Evolutionary conservation across 2,113 vertebrate species (phyloP), one percentile per base, ranked within the genome.

Genomic region (Sorex araneus): DNA sequence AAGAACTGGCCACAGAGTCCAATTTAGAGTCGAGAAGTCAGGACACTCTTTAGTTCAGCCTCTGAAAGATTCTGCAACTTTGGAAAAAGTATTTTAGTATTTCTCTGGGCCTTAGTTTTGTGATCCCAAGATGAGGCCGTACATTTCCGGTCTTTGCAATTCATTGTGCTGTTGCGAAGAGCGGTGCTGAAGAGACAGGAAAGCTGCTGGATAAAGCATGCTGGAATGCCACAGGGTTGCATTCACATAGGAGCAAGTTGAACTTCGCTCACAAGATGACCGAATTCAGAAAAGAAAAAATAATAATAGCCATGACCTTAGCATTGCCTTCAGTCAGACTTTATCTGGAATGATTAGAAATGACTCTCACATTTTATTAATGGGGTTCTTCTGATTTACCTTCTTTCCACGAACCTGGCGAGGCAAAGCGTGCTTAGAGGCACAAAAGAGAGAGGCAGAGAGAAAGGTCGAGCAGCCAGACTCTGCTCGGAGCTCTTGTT

Each of bases 1-100:
- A 60, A 87, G 43, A 94, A 76, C 54, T 47, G 84, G 45, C 27
- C 64, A 60, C 30, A 78, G 78, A 96, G 43, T 92, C 57, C 76
- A 92, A 54, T 50, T 77, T 70, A 34, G 63, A 74, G 74, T 94
- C 19, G 69, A 30, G 64, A 91, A 92, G 57, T 54, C 27, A 54
- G 69, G 45, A 57, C n/a, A 67, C 6, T 83, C 69, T 40, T 13
- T 75, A 69, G 6, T 32, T 82, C 21, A 87, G 47, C 34, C 8
- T 87, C 54, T 63, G 25, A 69, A 64, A 87, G 47, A 13, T 40
- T 74, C 27, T 43, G 16, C 28, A 69, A 7, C 64, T 87, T 74
- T 34, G 28, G 66, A 19, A 47, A 77, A 57, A 86, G 30, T 89
- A 86, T 36, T 63, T 91, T 21, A 86, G 30, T 89, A 86, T 36